Evolutionary conservation across 2,888 invertebrate species (phyloP).

Genomic region (Zelleria hepariella): DNA sequence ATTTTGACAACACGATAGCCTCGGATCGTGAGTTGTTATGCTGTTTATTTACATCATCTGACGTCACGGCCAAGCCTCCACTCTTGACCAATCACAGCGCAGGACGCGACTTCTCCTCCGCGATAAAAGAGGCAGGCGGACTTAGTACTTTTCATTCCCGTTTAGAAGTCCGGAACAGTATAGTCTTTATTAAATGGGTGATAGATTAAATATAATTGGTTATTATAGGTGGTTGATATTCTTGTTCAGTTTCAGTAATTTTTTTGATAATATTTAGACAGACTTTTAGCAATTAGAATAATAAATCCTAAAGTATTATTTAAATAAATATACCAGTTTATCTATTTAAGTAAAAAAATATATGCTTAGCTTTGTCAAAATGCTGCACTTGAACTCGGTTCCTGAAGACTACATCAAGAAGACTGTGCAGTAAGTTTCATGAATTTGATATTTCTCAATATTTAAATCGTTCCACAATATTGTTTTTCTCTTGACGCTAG

Average conservation of each 20-base stretch:
- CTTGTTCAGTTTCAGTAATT: slow-evolving; percentile 69
- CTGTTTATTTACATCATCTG: slow-evolving; percentile 13
- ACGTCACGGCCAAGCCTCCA: slow-evolving; percentile 59
- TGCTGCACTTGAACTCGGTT: slow-evolving; percentile 54
- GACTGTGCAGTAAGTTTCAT: slow-evolving; percentile 47
- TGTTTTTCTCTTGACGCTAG: too few relatives aligned
- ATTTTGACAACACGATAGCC: not conserved
- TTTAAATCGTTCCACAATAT: not conserved
- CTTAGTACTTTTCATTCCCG: slow-evolving; percentile 24
- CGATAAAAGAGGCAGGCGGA: slow-evolving; percentile 46
- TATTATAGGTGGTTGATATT: slow-evolving; percentile 69
- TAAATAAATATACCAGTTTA: slow-evolving; percentile 13
- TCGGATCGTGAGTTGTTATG: not conserved
- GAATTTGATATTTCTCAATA: not conserved
- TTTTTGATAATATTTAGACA: slow-evolving; percentile 38
- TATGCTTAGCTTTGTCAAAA: slow-evolving; percentile 25
- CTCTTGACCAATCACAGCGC: slow-evolving; percentile 46
- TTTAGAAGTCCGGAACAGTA: slow-evolving; percentile 22
- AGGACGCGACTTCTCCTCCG: slow-evolving; percentile 40
- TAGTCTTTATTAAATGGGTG: slow-evolving; percentile 58
- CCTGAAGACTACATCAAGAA: slow-evolving; percentile 59
- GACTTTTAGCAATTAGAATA: slow-evolving; percentile 11
- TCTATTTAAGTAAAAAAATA: slow-evolving; percentile 3
- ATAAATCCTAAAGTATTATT: slow-evolving; percentile 26
- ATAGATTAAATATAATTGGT: slow-evolving; percentile 53